These are phyloP conservation scores for Zygaena filipendulae DNA, from an alignment of 2,888 invertebrate species.

Conservation along the genomic window DNA sequence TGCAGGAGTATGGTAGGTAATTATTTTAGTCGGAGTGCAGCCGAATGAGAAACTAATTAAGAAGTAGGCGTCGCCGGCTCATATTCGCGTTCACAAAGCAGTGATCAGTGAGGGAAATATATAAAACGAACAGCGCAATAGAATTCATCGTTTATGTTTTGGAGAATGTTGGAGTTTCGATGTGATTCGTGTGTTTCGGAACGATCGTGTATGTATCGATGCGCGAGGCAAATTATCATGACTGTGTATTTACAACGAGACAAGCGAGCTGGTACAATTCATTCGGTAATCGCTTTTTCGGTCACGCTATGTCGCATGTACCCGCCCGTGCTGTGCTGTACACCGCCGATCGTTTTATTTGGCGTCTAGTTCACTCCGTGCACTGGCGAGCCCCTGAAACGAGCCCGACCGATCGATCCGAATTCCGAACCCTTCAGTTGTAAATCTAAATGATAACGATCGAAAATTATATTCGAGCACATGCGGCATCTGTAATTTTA, in stretches of 20 bases:
- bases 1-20: slow-evolving; percentile 58
- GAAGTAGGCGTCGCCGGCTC: slow-evolving; percentile 47
- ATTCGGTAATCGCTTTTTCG: slow-evolving; percentile 56
- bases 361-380: too few species aligned
- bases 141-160: too few species aligned
- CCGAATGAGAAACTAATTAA: slow-evolving; percentile 64
- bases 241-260: slow-evolving; percentile 53
- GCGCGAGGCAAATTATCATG: slow-evolving; percentile 46
- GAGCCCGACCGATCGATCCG: too few species aligned
- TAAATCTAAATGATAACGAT: too few species aligned
- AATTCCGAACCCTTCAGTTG: too few species aligned
- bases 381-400: too few species aligned
- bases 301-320: slow-evolving; percentile 67
- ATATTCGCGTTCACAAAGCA: slow-evolving; percentile 46
- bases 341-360: neutral
- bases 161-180: too few species aligned
- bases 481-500: too few species aligned
- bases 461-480: too few species aligned
- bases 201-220: slow-evolving; percentile 22
- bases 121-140: too few species aligned
- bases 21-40: slow-evolving; percentile 68
- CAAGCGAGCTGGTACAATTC: slow-evolving; percentile 46
- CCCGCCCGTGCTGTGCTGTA: slow-evolving; percentile 30
- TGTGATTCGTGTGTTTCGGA: neutral
- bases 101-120: too few species aligned